These are phyloP conservation scores for Pentalonia nigronervosa DNA, from an alignment of 1,140 invertebrate genomes.

Conservation along the genomic window DNA sequence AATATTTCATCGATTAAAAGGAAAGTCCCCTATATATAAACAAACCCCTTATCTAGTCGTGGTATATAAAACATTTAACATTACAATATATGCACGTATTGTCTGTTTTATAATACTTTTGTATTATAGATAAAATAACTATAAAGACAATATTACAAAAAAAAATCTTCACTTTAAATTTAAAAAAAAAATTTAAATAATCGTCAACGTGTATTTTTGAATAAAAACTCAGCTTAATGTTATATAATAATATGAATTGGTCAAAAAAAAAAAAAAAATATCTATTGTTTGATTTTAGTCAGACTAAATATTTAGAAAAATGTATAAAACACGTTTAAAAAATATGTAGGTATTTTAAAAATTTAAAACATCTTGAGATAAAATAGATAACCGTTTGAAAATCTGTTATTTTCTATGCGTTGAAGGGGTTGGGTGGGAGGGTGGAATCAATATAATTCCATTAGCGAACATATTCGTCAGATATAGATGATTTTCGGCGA, in stretches of 20 bases:
- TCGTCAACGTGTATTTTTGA: not conserved
- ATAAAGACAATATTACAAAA: not conserved
- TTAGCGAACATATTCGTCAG: conserved; percentile 36
- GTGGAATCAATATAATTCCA: conserved; percentile 20
- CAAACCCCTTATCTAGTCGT: not conserved
- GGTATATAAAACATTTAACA: not conserved
- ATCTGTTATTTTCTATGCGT: not conserved
- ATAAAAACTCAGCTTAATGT: not conserved
- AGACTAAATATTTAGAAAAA: not conserved
- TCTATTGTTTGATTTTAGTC: no score
- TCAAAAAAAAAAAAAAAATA: not conserved
- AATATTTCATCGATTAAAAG: not conserved
- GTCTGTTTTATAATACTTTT: no score
- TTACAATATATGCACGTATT: not conserved
- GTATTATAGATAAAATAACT: not conserved
- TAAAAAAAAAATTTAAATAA: not conserved
- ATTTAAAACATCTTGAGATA: not conserved
- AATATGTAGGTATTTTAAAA: not conserved
- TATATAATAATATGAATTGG: not conserved
- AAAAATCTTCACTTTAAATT: not conserved
- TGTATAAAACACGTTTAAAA: not conserved
- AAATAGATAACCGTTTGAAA: not conserved
- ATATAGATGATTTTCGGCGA: conserved; percentile 27
- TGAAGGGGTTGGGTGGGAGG: no score
- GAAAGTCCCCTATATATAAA: not conserved